Base-by-base conservation (phyloP, 1,140 invertebrate genomes). In the Aphelenchoides fujianensis region DNA sequence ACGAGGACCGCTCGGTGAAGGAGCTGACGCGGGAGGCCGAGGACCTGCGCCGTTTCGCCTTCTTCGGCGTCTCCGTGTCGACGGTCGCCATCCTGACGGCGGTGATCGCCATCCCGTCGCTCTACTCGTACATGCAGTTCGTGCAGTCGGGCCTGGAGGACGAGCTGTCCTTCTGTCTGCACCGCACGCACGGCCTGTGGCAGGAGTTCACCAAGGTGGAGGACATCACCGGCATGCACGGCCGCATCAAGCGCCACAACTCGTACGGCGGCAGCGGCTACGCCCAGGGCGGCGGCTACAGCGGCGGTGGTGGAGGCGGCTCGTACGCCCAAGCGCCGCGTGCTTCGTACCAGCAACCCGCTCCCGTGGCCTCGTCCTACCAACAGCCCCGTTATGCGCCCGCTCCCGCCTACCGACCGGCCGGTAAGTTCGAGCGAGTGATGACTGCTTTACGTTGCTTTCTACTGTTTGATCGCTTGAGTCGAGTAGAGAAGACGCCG, bases 101-200 rank as follows among this genome's bases (percentile, higher is more conserved):
- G 28, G 71, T 79, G 57, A 55, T 79, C 7, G 69, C 72, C 30
- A 71, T 79, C 32, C 78, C 78, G 31, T 69, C 69, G 36, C 35
- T 79, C 30, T 79, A 79, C 72, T 74, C 78, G 69, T 79, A 79
- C 66, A 73, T 79, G 71, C 78, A 79, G 57, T 66, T 74, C 62
- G 78, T 79, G 16, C 78, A 79, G 63, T 73, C 74, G 31, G 48
- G 66, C 28, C 72, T 79, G 12, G 71, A 79, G 53, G 74, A 73
- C 31, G 78, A 79, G 71, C 69, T 79, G 30, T 71, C 75, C 57
- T 79, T 80, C 67, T 71, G 70, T 27, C 31, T 79, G 78, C 69
- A 19, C 19, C 37, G 28, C 31, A 23, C 67, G 37, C 35, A 57
- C 67, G 64, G 41, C 30, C 34, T 71, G 2, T 71, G 70, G 70